Evolutionary conservation across 2,888 invertebrate species (phyloP).

Genomic region (Crematogaster levior): DNA sequence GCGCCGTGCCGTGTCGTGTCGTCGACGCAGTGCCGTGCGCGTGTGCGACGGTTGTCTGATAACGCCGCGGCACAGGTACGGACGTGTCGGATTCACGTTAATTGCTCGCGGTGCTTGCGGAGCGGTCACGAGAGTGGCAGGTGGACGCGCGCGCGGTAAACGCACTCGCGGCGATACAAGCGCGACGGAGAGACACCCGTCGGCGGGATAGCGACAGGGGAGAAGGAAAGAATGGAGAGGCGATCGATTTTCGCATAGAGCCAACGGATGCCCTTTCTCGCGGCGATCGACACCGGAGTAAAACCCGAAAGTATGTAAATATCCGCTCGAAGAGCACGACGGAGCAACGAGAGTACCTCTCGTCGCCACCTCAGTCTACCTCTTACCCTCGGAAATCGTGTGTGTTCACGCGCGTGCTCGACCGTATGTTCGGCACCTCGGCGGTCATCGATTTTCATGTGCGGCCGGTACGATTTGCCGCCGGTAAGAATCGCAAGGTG

Average conservation of each 20-base stretch:
- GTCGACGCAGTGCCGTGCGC: conserved; percentile 29
- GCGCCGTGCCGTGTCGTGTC: conserved; percentile 29
- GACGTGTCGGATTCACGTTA: conserved; percentile 21
- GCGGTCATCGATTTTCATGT: conserved; percentile 58
- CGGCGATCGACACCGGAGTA: background rate
- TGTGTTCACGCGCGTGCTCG: conserved; percentile 6
- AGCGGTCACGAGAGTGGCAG: conserved; percentile 16
- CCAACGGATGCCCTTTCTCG: background rate
- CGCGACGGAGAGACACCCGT: background rate
- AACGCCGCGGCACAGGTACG: conserved; percentile 55
- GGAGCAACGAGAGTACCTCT: background rate
- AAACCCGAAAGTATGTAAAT: conserved; percentile 1
- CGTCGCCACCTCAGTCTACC: background rate
- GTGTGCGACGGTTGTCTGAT: conserved; percentile 3
- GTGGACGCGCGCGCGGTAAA: conserved; percentile 20
- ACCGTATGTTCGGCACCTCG: conserved; percentile 41
- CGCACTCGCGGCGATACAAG: background rate
- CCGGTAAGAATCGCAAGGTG: conserved; percentile 1
- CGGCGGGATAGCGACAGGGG: background rate
- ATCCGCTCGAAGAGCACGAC: background rate
- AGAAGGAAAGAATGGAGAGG: background rate
- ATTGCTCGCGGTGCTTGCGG: background rate
- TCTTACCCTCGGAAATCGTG: background rate
- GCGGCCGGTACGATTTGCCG: conserved; percentile 30
- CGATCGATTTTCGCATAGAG: conserved; percentile 29